Conservation (phyloP, 2,113 vertebrate species). For the Sisor rabdophorus region DNA sequence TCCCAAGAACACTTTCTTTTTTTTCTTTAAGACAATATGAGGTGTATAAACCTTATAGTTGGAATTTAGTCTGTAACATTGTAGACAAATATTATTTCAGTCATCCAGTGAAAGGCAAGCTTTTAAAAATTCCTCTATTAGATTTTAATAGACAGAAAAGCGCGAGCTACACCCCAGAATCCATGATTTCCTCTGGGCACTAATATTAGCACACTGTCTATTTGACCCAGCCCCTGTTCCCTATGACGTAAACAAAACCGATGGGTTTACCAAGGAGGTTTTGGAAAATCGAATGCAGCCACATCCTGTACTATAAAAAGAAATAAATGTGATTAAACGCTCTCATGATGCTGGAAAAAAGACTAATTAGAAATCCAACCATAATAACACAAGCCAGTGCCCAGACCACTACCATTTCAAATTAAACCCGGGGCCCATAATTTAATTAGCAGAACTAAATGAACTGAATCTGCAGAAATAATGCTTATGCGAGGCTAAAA, state of each 20-base stretch:
- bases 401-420: neutral
- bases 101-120: neutral
- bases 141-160: conserved; percentile 2
- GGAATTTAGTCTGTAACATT: neutral
- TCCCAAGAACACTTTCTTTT: conserved; percentile 11
- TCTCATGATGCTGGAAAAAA: neutral
- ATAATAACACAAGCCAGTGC: neutral
- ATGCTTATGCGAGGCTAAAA: neutral
- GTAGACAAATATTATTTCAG: neutral
- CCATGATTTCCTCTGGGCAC: conserved; percentile 17
- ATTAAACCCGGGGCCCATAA: neutral
- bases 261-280: neutral
- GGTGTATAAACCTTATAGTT: neutral
- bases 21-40: conserved; percentile 17
- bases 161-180: conserved; percentile 25
- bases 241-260: conserved; percentile 16
- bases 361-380: neutral
- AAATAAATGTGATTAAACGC: neutral
- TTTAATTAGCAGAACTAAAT: neutral
- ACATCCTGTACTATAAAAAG: neutral
- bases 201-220: conserved; percentile 38
- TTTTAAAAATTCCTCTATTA: conserved; percentile 29
- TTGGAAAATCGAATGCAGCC: conserved; percentile 14
- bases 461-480: neutral
- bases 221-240: conserved; percentile 10